Conservation (phyloP, 2,113 vertebrate species). For the Campylorhamphus procurvoides region DNA sequence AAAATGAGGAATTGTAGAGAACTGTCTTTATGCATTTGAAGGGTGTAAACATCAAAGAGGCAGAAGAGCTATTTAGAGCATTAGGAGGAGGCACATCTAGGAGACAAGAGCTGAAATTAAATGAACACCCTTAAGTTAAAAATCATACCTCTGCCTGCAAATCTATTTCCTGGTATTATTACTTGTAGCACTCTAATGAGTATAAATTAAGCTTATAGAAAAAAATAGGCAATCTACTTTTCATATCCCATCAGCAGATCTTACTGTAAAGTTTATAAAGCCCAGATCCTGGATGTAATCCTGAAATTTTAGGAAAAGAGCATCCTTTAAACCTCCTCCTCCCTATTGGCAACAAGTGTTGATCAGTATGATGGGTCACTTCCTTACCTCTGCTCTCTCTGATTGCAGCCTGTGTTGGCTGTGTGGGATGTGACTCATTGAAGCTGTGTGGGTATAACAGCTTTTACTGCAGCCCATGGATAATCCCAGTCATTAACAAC, state of each 20-base stretch:
- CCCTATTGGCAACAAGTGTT: not conserved
- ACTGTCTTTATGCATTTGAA: slow-evolving; percentile 68
- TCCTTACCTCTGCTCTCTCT: not conserved
- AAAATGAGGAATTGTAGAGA: slow-evolving; percentile 72
- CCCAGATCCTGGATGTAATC: not conserved
- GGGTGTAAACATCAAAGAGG: slow-evolving; percentile 70
- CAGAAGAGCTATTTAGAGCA: slow-evolving; percentile 63
- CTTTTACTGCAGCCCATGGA: slow-evolving; percentile 76
- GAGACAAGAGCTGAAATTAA: slow-evolving; percentile 66
- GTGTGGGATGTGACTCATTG: slow-evolving; percentile 67
- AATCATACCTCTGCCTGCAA: slow-evolving; percentile 56
- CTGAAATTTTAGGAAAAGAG: not conserved
- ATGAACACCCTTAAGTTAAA: slow-evolving; percentile 67
- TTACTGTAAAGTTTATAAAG: not conserved
- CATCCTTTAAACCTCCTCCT: not conserved
- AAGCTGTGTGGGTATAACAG: slow-evolving; percentile 73
- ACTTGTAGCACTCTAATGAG: slow-evolving; percentile 43
- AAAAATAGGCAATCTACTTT: slow-evolving; percentile 43
- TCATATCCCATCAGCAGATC: not conserved
- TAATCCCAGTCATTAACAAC: not conserved
- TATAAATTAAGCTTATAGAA: slow-evolving; percentile 51
- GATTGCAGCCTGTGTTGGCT: slow-evolving; percentile 63
- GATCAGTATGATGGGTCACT: not conserved
- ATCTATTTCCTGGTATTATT: slow-evolving; percentile 57
- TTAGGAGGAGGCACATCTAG: slow-evolving; percentile 49